phyloP scores from a whole-genome alignment of 2,113 vertebrate genomes.

The Orcinus orca region DNA sequence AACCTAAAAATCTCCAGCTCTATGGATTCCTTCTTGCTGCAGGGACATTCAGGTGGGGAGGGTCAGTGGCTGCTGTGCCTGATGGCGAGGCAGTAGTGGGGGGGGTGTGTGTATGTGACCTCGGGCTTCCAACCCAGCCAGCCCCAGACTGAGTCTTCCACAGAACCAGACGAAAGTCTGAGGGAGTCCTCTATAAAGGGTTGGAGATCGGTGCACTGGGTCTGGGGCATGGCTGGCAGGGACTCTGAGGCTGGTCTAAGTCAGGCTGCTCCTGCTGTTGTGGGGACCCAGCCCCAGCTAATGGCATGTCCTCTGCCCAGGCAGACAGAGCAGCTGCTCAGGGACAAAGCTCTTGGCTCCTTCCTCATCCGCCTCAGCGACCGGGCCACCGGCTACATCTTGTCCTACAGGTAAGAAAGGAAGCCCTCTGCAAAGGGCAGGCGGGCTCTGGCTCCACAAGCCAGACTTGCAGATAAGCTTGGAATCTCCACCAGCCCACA shows the following conservation, averaged over 20 bases:
- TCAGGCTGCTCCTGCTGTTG: neutral
- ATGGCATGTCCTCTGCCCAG: slow-evolving; percentile 73
- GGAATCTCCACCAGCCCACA: neutral
- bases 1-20: neutral
- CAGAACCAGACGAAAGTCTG: neutral
- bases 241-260: neutral
- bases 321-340: slow-evolving; percentile 87
- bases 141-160: neutral
- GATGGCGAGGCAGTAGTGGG: neutral
- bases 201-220: neutral
- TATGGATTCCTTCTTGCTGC: neutral
- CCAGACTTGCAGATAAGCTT: neutral
- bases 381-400: slow-evolving; percentile 88
- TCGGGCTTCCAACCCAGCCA: neutral
- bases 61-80: neutral
- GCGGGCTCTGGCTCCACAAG: neutral
- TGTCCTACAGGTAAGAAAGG: slow-evolving; percentile 89
- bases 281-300: neutral
- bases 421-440: neutral
- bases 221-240: neutral
- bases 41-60: neutral
- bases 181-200: neutral
- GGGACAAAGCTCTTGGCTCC: slow-evolving; percentile 84
- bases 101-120: rapidly evolving
- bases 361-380: slow-evolving; percentile 91